These are phyloP conservation scores for Ataeniobius toweri DNA, from an alignment of 2,797 vertebrate species.

Conservation along the genomic window DNA sequence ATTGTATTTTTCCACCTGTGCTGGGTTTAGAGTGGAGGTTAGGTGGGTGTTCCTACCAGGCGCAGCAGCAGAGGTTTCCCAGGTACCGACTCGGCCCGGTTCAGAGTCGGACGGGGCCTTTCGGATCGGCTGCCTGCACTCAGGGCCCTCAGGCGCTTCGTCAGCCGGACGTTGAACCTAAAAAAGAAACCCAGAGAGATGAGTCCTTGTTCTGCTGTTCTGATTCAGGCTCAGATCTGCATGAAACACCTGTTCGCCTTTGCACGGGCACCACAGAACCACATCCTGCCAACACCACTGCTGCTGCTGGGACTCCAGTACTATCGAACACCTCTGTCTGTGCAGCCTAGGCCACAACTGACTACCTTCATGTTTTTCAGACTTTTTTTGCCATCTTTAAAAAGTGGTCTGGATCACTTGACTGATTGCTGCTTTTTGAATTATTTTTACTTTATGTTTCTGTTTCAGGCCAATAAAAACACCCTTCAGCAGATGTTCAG, in stretches of 20 bases:
- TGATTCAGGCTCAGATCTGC: background rate
- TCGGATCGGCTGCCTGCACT: constrained; percentile 86
- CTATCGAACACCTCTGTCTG: background rate
- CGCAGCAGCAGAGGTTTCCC: constrained; percentile 84
- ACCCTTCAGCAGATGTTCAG: too few relatives aligned
- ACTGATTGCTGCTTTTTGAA: too few relatives aligned
- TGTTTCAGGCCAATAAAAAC: too few relatives aligned
- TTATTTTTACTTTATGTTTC: too few relatives aligned
- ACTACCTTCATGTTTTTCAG: background rate
- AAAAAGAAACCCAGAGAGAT: background rate
- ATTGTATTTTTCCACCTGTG: background rate
- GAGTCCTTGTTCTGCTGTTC: constrained; percentile 20
- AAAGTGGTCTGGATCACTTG: too few relatives aligned
- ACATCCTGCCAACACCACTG: constrained; percentile 23
- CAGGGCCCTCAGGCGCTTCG: constrained; percentile 91
- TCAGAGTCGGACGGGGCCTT: constrained; percentile 86
- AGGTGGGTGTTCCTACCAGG: constrained; percentile 56
- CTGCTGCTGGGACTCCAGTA: background rate
- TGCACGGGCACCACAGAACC: constrained; percentile 11
- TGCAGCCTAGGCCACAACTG: background rate
- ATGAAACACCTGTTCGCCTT: constrained; percentile 34
- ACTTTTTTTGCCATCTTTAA: too few relatives aligned
- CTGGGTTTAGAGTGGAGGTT: background rate
- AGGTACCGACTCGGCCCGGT: constrained; percentile 84
- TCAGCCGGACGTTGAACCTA: constrained; percentile 93